A percentile compares a stretch with the other conserved stretches of the same genome.
These are phyloP conservation scores for Drosophila parvula DNA, from an alignment of 1,140 invertebrate species.

Conservation along the genomic window DNA sequence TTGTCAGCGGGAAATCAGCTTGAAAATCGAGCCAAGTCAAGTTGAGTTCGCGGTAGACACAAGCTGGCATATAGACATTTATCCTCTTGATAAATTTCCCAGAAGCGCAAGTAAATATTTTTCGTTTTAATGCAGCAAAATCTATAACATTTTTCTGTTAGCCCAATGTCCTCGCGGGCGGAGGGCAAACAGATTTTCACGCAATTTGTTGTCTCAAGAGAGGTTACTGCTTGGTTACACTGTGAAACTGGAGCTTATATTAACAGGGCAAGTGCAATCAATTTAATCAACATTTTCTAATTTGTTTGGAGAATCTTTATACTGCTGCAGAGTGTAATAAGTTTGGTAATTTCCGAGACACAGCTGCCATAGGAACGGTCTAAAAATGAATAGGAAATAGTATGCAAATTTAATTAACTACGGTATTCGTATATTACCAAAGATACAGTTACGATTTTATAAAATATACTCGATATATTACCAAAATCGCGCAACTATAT, in stretches of 20 bases:
- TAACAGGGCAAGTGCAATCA: background rate
- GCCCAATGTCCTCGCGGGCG: conserved; percentile 5
- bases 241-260: conserved; percentile 2
- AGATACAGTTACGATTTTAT: too few species aligned
- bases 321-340: too few species aligned
- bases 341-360: too few species aligned
- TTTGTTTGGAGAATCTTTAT: background rate
- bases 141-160: conserved; percentile 52
- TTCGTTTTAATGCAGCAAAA: conserved; percentile 58
- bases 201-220: conserved; percentile 66
- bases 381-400: too few species aligned
- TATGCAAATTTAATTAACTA: too few species aligned
- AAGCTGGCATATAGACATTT: conserved; percentile 59
- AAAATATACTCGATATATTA: too few species aligned
- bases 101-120: conserved; percentile 69
- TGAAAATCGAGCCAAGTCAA: conserved; percentile 58
- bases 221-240: background rate
- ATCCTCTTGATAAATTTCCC: conserved; percentile 41
- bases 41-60: conserved; percentile 20
- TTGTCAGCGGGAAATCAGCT: conserved; percentile 79
- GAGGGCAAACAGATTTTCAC: conserved; percentile 70
- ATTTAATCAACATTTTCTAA: background rate
- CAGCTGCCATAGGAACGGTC: too few species aligned
- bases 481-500: too few species aligned
- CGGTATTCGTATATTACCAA: too few species aligned